These are phyloP conservation scores for Empis livida DNA, from an alignment of 2,888 invertebrate genomes.

Conservation along the genomic window DNA sequence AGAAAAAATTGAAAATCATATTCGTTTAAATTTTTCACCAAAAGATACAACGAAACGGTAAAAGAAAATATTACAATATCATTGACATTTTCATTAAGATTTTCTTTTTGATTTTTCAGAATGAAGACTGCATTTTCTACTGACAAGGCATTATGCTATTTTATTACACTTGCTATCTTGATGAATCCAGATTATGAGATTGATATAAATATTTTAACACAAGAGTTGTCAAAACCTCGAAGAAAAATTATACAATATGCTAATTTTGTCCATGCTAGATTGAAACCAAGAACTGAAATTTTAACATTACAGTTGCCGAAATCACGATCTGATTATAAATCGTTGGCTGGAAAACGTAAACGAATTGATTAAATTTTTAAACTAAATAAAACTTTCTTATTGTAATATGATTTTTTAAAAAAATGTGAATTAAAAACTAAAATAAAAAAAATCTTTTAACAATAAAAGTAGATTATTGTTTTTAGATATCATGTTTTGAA, in stretches of 20 bases:
- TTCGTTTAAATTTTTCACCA: conserved; percentile 24
- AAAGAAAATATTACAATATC: conserved; percentile 7
- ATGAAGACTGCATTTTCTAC: conserved; percentile 21
- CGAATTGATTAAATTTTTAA: too few species aligned
- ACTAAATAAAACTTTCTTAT: too few species aligned
- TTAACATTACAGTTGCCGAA: conserved; percentile 22
- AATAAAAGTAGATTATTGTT: too few species aligned
- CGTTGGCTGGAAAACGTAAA: not conserved
- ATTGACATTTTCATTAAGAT: conserved; percentile 1
- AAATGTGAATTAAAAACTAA: too few species aligned
- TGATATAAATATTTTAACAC: conserved; percentile 18
- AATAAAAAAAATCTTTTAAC: too few species aligned
- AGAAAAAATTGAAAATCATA: conserved; percentile 30
- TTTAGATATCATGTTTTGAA: too few species aligned
- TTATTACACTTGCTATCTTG: conserved; percentile 25
- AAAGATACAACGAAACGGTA: conserved; percentile 15
- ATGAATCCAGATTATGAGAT: conserved; percentile 23
- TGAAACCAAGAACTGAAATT: conserved; percentile 15
- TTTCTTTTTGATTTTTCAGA: conserved; percentile 13
- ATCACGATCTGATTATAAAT: too few species aligned
- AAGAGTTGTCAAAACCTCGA: conserved; percentile 22
- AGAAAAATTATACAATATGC: conserved; percentile 23
- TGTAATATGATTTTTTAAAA: too few species aligned
- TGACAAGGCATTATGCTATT: conserved; percentile 30
- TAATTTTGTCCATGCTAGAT: conserved; percentile 21